These are phyloP conservation scores for Ammodytes marinus DNA, from an alignment of 2,113 vertebrate genomes.

Conservation along the genomic window DNA sequence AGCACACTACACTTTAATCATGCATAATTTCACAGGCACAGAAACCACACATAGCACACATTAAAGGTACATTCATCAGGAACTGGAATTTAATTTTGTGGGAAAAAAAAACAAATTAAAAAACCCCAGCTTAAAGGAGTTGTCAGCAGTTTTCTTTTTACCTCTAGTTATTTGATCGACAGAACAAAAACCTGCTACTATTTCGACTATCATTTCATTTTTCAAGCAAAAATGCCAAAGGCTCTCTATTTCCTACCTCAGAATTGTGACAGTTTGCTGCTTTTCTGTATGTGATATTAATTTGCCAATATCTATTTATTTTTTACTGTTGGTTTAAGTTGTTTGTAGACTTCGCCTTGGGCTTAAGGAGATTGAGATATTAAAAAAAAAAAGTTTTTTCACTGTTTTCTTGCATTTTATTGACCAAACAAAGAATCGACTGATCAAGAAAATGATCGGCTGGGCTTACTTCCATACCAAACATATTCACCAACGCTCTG, in stretches of 20 bases:
- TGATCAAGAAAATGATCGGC: background rate
- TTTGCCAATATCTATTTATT: background rate
- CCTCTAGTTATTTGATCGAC: background rate
- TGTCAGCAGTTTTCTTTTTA: too few relatives aligned
- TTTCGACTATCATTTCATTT: background rate
- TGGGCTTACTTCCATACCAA: background rate
- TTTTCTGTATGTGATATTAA: background rate
- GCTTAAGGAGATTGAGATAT: background rate
- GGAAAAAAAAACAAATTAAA: too few relatives aligned
- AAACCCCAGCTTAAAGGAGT: too few relatives aligned
- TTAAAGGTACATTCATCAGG: background rate
- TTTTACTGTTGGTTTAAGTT: too few relatives aligned
- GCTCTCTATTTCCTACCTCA: background rate
- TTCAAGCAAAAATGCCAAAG: background rate
- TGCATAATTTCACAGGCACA: conserved; percentile 9
- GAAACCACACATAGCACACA: background rate
- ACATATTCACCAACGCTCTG: background rate
- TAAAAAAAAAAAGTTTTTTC: background rate
- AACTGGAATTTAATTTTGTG: too few relatives aligned
- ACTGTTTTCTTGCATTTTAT: background rate
- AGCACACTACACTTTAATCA: background rate
- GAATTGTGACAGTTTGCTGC: background rate
- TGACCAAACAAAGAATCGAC: background rate
- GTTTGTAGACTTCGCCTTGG: background rate
- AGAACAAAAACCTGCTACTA: background rate